These are phyloP conservation scores for Todiramphus chloris DNA, from an alignment of 2,113 vertebrate genomes.

Conservation along the genomic window DNA sequence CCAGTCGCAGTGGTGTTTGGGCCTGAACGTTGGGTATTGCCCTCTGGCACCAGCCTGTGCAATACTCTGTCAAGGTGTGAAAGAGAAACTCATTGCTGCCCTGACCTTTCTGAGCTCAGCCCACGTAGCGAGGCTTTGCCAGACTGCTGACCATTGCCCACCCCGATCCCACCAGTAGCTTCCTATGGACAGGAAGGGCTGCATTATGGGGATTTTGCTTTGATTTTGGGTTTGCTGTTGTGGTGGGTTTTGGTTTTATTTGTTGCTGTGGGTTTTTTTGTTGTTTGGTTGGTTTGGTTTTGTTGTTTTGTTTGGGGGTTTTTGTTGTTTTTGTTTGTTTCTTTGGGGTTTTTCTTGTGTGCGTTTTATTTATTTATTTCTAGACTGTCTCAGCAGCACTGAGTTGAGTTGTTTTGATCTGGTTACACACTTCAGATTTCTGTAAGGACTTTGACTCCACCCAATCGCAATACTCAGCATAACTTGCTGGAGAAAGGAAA, in stretches of 20 bases:
- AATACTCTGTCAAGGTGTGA: not conserved
- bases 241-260: accelerated
- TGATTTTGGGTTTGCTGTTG: not conserved
- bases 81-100: not conserved
- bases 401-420: not conserved
- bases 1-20: no score
- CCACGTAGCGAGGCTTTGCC: not conserved
- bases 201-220: not conserved
- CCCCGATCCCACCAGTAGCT: accelerated
- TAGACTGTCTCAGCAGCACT: not conserved
- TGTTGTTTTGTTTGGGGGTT: not conserved
- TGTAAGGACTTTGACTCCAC: not conserved
- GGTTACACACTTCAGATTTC: not conserved
- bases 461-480: accelerated
- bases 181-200: not conserved
- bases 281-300: no score
- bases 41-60: not conserved
- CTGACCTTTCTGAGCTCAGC: not conserved
- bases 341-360: no score
- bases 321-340: not conserved
- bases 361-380: not conserved
- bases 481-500: not conserved
- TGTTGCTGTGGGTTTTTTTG: not conserved
- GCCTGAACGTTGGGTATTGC: not conserved
- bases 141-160: not conserved